A percentile compares a stretch with the other conserved stretches of the same genome.
These are phyloP conservation scores for Aphelinus certus DNA, from an alignment of 1,140 invertebrate genomes.

Conservation along the genomic window DNA sequence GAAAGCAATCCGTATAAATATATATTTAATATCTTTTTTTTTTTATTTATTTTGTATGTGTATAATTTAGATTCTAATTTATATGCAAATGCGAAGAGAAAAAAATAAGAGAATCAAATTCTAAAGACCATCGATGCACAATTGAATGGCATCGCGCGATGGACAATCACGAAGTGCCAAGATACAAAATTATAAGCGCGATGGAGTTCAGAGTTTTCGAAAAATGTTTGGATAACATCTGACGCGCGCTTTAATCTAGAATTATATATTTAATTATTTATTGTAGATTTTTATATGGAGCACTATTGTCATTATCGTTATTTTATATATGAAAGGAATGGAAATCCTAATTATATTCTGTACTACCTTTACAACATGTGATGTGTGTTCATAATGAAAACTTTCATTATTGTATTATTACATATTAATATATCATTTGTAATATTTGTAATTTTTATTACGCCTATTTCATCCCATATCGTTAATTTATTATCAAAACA, in stretches of 20 bases:
- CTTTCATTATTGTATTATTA: conserved; percentile 40
- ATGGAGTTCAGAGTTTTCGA: neutral
- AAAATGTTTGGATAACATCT: neutral
- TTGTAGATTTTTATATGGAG: conserved; percentile 37
- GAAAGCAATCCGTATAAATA: neutral
- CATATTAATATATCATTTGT: conserved; percentile 33
- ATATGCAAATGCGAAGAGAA: neutral
- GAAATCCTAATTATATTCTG: conserved; percentile 30
- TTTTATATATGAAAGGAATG: conserved; percentile 33
- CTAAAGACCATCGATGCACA: conserved; percentile 23
- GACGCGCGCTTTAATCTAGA: neutral
- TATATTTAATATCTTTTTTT: neutral
- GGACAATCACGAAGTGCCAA: conserved; percentile 53
- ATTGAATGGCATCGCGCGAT: conserved; percentile 24
- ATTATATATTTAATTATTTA: conserved; percentile 35
- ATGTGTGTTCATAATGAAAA: conserved; percentile 51
- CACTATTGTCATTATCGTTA: conserved; percentile 41
- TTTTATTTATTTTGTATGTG: conserved; percentile 20
- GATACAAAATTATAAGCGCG: conserved; percentile 37
- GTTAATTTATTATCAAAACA: conserved; percentile 54
- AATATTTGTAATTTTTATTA: conserved; percentile 40
- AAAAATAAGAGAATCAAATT: neutral
- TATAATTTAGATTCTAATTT: conserved; percentile 19
- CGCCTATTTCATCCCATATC: conserved; percentile 37
- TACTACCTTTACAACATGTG: conserved; percentile 46